Evolutionary conservation across 2,113 vertebrate genomes (phyloP), one percentile per base, ranked within the genome.

Genomic region (Alosa alosa): DNA sequence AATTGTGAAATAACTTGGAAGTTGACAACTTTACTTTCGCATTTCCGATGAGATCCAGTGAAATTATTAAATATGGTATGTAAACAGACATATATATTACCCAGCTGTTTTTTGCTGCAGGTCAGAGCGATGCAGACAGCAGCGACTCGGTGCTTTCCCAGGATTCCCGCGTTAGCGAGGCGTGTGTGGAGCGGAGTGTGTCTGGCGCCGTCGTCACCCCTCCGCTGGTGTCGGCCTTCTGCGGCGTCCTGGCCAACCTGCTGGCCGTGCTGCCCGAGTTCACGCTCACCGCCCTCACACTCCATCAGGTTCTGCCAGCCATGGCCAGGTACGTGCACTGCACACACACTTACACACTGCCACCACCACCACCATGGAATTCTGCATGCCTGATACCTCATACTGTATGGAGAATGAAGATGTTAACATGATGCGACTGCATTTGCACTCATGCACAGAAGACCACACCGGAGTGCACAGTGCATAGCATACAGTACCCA

Each of bases 191-290:
- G n/a, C 94, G 92, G 0, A 60, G n/a, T 60, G 72, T 39, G 72
- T 78, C 31, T 41, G 72, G 72, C 4, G 93, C 93, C 83, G 88
- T 96, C 86, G 97, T 98, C 89, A 99, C 97, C 7, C 96, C 96
- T 7, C 93, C 96, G 86, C 97, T 99, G 49, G 89, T 98, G 85
- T 96, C 96, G 0, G 97, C 97, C 9, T 82, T 96, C 86, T 99
- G 97, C 47, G 93, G 96, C 90, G 95, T 99, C 90, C 91, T 99
- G 86, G 92, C 95, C 86, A 98, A 97, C 92, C 94, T 99, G 86
- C 86, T 99, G 90, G 90, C 93, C 83, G 91, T 96, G 36, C 89
- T 94, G 90, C 95, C 98, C 36, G 87, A 95, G 86, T 97, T 97
- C 86, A 97, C 96, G 82, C 94, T 94, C 81, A 75, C 46, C 75